Percentiles rank a stretch among this genome's conserved stretches.
These are phyloP conservation scores for Plebejus anna DNA, from an alignment of 2,888 invertebrate genomes.

Conservation along the genomic window DNA sequence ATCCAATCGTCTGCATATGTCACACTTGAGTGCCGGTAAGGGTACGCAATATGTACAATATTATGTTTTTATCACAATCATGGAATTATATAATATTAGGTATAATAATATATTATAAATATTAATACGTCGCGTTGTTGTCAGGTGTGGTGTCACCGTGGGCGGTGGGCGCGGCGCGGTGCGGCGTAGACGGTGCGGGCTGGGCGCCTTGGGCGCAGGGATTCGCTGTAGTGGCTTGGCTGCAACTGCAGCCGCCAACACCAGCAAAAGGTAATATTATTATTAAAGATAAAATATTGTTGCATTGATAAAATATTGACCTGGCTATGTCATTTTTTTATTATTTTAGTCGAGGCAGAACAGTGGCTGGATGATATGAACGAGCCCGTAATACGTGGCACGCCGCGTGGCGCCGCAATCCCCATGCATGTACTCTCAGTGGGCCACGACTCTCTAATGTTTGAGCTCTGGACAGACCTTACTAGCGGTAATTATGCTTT, in stretches of 20 bases:
- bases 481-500: constrained; percentile 48
- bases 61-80: no score
- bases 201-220: constrained; percentile 83
- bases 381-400: constrained; percentile 37
- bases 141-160: constrained; percentile 60
- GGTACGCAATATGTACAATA: neutral
- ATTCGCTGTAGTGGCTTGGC: constrained; percentile 80
- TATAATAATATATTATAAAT: neutral
- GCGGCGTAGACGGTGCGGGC: constrained; percentile 66
- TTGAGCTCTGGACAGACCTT: constrained; percentile 82
- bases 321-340: neutral
- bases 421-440: constrained; percentile 80
- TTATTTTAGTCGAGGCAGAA: constrained; percentile 44
- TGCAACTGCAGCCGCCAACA: constrained; percentile 56
- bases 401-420: constrained; percentile 34
- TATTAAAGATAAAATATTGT: neutral
- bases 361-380: constrained; percentile 46
- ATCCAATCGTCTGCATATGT: constrained; percentile 50
- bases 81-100: no score
- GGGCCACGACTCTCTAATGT: constrained; percentile 81
- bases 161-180: constrained; percentile 57
- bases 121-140: neutral
- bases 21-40: constrained; percentile 51
- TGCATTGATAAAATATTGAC: neutral
- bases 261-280: constrained; percentile 5